Evolutionary conservation across 2,888 invertebrate species (phyloP).

Genomic region (Malthinus flaveolus): DNA sequence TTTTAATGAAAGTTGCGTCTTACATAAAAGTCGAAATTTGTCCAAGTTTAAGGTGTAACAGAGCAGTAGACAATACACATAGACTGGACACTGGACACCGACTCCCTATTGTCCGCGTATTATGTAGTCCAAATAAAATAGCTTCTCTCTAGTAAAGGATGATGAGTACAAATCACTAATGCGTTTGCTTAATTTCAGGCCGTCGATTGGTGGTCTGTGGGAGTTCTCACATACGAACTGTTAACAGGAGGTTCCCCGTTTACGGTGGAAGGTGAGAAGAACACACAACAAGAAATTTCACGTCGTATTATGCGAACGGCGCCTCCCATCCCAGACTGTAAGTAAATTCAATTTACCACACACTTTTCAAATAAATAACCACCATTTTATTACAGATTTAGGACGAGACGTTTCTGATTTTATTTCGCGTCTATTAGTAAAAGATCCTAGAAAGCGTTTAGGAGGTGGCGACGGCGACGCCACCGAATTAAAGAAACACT

Average conservation of each 20-base stretch:
- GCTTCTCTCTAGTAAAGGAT: too few relatives aligned
- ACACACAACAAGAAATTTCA: slow-evolving; percentile 94
- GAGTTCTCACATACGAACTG: slow-evolving; percentile 94
- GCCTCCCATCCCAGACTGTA: slow-evolving; percentile 84
- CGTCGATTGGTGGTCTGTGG: slow-evolving; percentile 99
- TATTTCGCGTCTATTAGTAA: slow-evolving; percentile 80
- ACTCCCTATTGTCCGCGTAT: too few relatives aligned
- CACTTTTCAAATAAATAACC: neutral
- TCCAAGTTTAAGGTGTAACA: too few relatives aligned
- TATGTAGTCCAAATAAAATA: too few relatives aligned
- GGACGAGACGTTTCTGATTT: slow-evolving; percentile 76
- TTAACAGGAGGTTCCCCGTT: slow-evolving; percentile 97
- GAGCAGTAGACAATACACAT: too few relatives aligned
- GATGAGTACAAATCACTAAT: too few relatives aligned
- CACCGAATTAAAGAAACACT: slow-evolving; percentile 85
- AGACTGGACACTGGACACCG: too few relatives aligned
- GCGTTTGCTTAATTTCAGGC: slow-evolving; percentile 63
- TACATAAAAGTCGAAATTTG: too few relatives aligned
- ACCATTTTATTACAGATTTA: slow-evolving; percentile 55
- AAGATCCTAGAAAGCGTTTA: slow-evolving; percentile 85
- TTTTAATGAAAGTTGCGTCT: too few relatives aligned
- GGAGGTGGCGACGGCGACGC: slow-evolving; percentile 87
- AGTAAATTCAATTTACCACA: slow-evolving; percentile 27
- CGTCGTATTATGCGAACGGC: slow-evolving; percentile 84
- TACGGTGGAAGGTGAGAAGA: slow-evolving; percentile 92